Base-by-base conservation (phyloP, 2,888 invertebrate species). In the Alsophila aescularia region DNA sequence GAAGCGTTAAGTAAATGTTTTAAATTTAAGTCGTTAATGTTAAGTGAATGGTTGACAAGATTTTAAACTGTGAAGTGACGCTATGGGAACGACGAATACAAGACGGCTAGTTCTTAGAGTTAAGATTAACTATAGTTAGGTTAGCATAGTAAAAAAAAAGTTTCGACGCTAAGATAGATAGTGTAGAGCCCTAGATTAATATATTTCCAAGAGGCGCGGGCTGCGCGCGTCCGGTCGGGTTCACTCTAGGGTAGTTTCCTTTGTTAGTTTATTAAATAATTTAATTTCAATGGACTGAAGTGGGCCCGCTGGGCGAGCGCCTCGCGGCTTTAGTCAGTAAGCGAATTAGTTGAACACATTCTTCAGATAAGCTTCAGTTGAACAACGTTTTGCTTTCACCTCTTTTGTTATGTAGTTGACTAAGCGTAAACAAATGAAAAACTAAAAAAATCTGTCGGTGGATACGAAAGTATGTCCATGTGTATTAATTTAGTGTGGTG, bases 191-290 rank as follows among this genome's bases (percentile, higher is more conserved):
- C 75, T 89, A 89, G 90, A 76, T 77, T 85, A 85, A 85, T 85
- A 85, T 83, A 87, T 81, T 80, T 73, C 75, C 67, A 69, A 70
- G 67, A 71, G 72, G 54, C 59, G 69, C 52, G 70, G 24, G 63
- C 73, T 64, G 79, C 69, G 78, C 63, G 84, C 70, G 80, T 71
- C 77, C 70, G 64, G 59, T 68, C 65, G 50, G 69, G 77, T 69
- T 77, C 79, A 74, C 84, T 83, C 82, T 89, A 89, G 87, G 81
- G 80, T 90, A 90, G 87, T 85, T 86, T 90, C 86, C 85, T 89
- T 86, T 87, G 81, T 90, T 91, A 90, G 88, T 91, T 90, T 90
- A 89, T 87, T 87, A 83, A 85, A 87, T 89, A 90, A 88, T 91
- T 90, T 91, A 89, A 88, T 90, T 91, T 90, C 85, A 87, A 88